phyloP scores from a whole-genome alignment of 2,888 invertebrate genomes.

The Drosophila greeni region DNA sequence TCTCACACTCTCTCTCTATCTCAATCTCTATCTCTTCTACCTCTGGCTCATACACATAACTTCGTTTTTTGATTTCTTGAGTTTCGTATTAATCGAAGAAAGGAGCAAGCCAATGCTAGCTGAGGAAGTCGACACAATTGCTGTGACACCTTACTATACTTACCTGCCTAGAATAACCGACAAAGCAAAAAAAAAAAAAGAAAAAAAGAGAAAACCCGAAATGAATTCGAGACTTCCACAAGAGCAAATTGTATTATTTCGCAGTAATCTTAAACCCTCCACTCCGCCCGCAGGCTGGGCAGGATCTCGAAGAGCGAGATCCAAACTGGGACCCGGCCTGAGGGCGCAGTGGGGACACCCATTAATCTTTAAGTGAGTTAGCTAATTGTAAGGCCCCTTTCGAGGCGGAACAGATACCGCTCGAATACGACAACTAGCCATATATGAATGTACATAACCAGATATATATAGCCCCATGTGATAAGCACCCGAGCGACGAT shows the following conservation, averaged over 20 bases:
- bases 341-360: constrained; percentile 7
- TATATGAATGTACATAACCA: constrained; percentile 43
- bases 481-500: constrained; percentile 37
- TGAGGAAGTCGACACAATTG: constrained; percentile 55
- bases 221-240: constrained; percentile 52
- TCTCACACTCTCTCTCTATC: constrained; percentile 46
- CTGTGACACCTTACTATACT: constrained; percentile 74
- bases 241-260: constrained; percentile 65
- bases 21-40: constrained; percentile 24
- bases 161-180: constrained; percentile 45
- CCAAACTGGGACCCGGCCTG: constrained; percentile 1
- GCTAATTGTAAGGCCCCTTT: constrained; percentile 60
- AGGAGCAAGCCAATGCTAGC: constrained; percentile 30
- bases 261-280: constrained; percentile 27
- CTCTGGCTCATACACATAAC: constrained; percentile 46
- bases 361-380: constrained; percentile 35
- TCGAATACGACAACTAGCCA: constrained; percentile 30
- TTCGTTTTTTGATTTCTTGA: constrained; percentile 49
- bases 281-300: constrained; percentile 45
- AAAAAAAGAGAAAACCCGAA: constrained; percentile 23
- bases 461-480: constrained; percentile 29
- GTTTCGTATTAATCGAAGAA: constrained; percentile 24
- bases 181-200: constrained; percentile 7
- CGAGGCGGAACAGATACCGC: constrained; percentile 32
- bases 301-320: not conserved